Evolutionary conservation across 2,888 invertebrate genomes (phyloP), one percentile per base, ranked within the genome.

Genomic region (Agrypnus murinus): DNA sequence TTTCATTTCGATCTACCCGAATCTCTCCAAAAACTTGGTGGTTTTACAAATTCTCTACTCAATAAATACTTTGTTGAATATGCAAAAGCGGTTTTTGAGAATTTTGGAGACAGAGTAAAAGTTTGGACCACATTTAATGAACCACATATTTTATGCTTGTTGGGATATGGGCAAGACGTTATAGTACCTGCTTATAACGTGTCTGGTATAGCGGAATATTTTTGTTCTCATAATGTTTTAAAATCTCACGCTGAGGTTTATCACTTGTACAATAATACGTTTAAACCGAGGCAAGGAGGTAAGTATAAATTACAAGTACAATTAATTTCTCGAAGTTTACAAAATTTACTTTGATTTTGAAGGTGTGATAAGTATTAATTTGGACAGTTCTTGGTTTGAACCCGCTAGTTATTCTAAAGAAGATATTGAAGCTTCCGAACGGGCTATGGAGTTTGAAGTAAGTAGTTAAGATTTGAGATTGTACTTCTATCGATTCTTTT

Each of bases 221-320:
- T 89, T 59, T 92, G 91, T 71, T 86, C 86, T 0, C 91, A 92
- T 79, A 90, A 91, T 77, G 84, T 90, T 65, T 81, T 94, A 12
- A 83, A 89, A 69, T 90, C 91, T 0, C 93, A 94, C 81, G 91
- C 90, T 0, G 87, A 86, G 64, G 90, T 87, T 1, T 93, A 90
- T 79, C 87, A 87, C 57, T 80, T 92, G 38, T 92, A 92, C 78
- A 85, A 91, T 65, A 83, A 86, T 45, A 85, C 89, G 75, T 93
- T 88, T 78, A 86, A 86, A 72, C 79, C 84, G 0, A 77, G 76
- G 43, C 90, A 90, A 77, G 84, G 87, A 80, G 90, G 90, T 89
- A 81, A 57, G 25, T 3, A 31, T 9, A 32, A 15, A 46, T n/a
- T n/a, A n/a, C n/a, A n/a, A n/a, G n/a, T n/a, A n/a, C n/a, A 9